Evolutionary conservation across 2,888 invertebrate species (phyloP).

Genomic region (Tineola bisselliella): DNA sequence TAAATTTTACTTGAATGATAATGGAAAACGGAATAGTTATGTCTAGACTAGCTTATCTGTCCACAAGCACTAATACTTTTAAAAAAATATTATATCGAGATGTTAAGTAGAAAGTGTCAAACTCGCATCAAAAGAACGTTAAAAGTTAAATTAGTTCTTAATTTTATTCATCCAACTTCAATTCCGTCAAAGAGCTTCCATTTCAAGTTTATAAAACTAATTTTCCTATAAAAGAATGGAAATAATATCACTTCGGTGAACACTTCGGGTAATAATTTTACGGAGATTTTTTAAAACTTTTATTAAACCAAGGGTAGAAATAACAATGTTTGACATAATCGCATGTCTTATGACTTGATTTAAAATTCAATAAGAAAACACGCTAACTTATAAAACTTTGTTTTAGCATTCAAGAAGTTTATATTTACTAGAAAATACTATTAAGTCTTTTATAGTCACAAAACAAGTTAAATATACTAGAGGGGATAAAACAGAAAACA

Average conservation of each 20-base stretch:
- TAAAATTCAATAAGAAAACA: neutral
- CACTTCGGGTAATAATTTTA: neutral
- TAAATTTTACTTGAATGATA: too few relatives aligned
- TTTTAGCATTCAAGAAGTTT: too few relatives aligned
- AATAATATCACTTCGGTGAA: conserved; percentile 6
- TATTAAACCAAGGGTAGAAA: neutral
- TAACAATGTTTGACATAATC: neutral
- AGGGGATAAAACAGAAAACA: too few relatives aligned
- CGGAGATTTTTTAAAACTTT: neutral
- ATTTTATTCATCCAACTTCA: conserved; percentile 33
- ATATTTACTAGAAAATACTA: too few relatives aligned
- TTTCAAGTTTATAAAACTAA: conserved; percentile 23
- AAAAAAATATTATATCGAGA: neutral
- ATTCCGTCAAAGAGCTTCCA: conserved; percentile 24
- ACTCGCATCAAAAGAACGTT: conserved; percentile 26
- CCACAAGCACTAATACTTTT: neutral
- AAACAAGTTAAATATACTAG: too few relatives aligned
- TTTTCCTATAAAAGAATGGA: conserved; percentile 17
- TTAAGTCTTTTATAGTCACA: too few relatives aligned
- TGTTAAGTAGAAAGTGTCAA: conserved; percentile 21
- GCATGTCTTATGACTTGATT: neutral
- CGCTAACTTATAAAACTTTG: neutral
- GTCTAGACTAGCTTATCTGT: too few relatives aligned
- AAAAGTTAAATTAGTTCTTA: conserved; percentile 35
- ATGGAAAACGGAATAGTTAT: too few relatives aligned